Base-by-base conservation (phyloP, 2,888 invertebrate species). In the Drosophila borborema region DNA sequence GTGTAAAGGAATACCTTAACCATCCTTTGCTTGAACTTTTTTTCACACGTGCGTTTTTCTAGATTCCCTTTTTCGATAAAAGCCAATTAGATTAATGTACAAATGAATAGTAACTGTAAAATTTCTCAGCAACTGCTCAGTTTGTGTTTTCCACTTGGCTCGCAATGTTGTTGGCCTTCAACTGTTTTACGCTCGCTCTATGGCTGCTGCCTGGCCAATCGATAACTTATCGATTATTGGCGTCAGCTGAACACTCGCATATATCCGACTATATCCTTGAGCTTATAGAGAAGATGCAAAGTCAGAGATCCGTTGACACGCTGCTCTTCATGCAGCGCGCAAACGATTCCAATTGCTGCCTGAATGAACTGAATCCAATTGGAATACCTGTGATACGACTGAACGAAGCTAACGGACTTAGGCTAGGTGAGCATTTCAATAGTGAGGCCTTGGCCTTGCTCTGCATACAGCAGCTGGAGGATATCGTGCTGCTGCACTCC, bases 81-180 rank as follows among this genome's bases (percentile, higher is more conserved):
- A n/a, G 1, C 16, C 5, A 54, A 54, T 54, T 54, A 54, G 54
- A 54, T 54, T 54, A 54, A 54, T 54, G 54, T 6, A 28, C 1
- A 38, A 38, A 20, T 23, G 6, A 40, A 18, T 46, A n/a, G 1
- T 14, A 41, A 40, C 20, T 51, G 31, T 28, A 16, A 60, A 64
- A 4, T 34, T 34, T 2, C 6, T 16, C 43, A 9, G 0, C 41
- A 23, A 2, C 8, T 31, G 31, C 3, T 62, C 46, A 74, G 70
- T 74, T 59, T 10, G 5, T 51, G 23, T 5, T 23, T 12, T n/a
- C 10, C 8, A 28, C 34, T 70, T 63, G 55, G 41, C 45, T 3
- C 45, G 38, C 9, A 62, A 75, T 75, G 74, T 74, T 69, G 53
- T 74, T 69, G 64, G 45, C 38, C 0, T 7, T 36, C 14, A 56